These are phyloP conservation scores for Drosophila putrida DNA, from an alignment of 2,888 invertebrate species.

Conservation along the genomic window DNA sequence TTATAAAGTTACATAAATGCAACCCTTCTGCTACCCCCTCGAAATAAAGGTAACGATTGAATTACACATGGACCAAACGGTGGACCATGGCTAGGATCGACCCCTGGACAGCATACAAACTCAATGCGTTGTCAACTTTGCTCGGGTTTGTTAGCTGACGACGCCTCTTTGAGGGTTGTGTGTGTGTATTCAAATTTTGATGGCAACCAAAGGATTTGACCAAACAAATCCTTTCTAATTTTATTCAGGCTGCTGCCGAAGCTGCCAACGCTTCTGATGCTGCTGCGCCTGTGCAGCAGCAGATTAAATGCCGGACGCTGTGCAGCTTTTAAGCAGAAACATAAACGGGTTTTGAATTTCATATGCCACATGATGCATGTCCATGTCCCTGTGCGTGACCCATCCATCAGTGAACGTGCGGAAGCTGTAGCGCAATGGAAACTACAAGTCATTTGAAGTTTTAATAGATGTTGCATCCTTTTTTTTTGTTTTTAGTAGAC, in stretches of 20 bases:
- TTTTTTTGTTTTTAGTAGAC: constrained; percentile 37
- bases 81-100: constrained; percentile 51
- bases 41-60: constrained; percentile 42
- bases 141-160: constrained; percentile 39
- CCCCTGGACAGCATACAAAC: constrained; percentile 60
- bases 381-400: constrained; percentile 50
- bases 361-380: constrained; percentile 53
- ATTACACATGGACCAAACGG: constrained; percentile 55
- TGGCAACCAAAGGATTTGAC: constrained; percentile 67
- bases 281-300: constrained; percentile 68
- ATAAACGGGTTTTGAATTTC: constrained; percentile 76
- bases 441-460: constrained; percentile 77
- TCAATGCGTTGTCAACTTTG: constrained; percentile 50
- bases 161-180: constrained; percentile 57
- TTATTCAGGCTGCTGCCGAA: constrained; percentile 27
- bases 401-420: constrained; percentile 69
- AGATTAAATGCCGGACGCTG: constrained; percentile 71
- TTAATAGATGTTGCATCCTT: constrained; percentile 78
- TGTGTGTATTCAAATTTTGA: constrained; percentile 61
- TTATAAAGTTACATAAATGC: constrained; percentile 74
- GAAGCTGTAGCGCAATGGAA: constrained; percentile 68
- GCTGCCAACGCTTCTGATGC: not conserved
- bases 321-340: constrained; percentile 62
- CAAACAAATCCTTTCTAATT: constrained; percentile 78
- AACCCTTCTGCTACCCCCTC: constrained; percentile 66